Evolutionary conservation across 2,797 vertebrate species (phyloP), one percentile per base, ranked within the genome.

Genomic region (Sphenodon punctatus): DNA sequence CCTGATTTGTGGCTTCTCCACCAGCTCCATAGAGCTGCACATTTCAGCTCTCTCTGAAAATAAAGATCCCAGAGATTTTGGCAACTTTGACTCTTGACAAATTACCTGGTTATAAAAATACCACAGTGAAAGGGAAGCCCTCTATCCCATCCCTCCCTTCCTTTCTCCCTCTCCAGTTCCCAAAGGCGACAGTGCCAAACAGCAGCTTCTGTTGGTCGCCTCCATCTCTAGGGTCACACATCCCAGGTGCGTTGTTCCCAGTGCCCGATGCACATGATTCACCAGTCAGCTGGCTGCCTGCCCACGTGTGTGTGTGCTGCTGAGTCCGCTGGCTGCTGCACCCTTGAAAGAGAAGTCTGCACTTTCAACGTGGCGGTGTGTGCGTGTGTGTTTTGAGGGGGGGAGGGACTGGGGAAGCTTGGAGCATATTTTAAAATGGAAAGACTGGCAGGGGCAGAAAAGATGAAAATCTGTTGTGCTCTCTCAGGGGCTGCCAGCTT

Each of bases 401-500:
- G 58, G 34, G 10, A 25, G 56, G 38, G 32, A 34, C 4, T 10
- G 10, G 59, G 32, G 10, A n/a, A 19, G 10, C 32, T 58, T 46
- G 56, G 42, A 56, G 60, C 42, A 39, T 67, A 73, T 58, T 89
- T 86, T 84, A 69, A 75, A 78, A 27, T 2, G 60, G 71, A 68
- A 84, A 68, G 78, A 65, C 78, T 90, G 75, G 88, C 87, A 85
- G 36, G 39, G 36, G 69, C 88, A 32, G 27, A 70, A 43, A 63
- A 88, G 89, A 85, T 69, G 83, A 88, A 89, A 88, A 89, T 86
- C 67, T 83, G 84, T 76, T 83, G 61, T 67, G 67, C 76, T 88
- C 79, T 92, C 91, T 74, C 79, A 83, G 68, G 76, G 61, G 84
- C 90, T 79, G 73, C 74, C 79, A 84, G 70, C 88, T 85, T 81